phyloP scores from a whole-genome alignment of 2,888 invertebrate species.

The Torymus aiolomorphi region DNA sequence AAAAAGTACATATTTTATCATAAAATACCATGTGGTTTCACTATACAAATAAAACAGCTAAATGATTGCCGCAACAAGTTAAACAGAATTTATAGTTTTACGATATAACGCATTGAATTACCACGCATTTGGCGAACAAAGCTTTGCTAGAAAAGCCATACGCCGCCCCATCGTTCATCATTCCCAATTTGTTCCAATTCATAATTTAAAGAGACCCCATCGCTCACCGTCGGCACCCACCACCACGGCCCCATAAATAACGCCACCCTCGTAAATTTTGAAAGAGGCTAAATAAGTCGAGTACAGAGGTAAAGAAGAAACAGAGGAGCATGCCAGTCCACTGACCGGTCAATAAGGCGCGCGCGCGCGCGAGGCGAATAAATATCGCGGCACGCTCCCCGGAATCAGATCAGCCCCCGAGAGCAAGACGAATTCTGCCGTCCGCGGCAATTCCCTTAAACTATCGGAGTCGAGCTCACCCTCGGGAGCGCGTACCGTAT shows the following conservation, averaged over 20 bases:
- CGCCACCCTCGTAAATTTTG: constrained; percentile 22
- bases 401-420: constrained; percentile 65
- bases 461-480: constrained; percentile 70
- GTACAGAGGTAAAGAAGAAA: constrained; percentile 22
- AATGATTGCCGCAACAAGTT: not conserved
- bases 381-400: constrained; percentile 64
- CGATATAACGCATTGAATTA: no score
- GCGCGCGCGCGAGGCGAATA: constrained; percentile 59
- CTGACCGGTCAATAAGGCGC: constrained; percentile 31
- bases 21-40: no score
- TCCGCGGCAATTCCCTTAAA: constrained; percentile 69
- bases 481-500: constrained; percentile 59
- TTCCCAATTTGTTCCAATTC: constrained; percentile 3
- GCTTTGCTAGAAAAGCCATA: not conserved
- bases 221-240: constrained; percentile 14
- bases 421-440: constrained; percentile 64
- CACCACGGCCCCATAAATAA: constrained; percentile 10
- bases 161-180: not conserved
- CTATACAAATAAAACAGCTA: not conserved
- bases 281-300: constrained; percentile 10
- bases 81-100: no score
- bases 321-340: constrained; percentile 3
- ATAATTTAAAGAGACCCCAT: constrained; percentile 23
- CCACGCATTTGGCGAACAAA: not conserved
- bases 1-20: no score